Base-by-base conservation (phyloP, 2,113 vertebrate species). In the Bambusicola thoracicus region DNA sequence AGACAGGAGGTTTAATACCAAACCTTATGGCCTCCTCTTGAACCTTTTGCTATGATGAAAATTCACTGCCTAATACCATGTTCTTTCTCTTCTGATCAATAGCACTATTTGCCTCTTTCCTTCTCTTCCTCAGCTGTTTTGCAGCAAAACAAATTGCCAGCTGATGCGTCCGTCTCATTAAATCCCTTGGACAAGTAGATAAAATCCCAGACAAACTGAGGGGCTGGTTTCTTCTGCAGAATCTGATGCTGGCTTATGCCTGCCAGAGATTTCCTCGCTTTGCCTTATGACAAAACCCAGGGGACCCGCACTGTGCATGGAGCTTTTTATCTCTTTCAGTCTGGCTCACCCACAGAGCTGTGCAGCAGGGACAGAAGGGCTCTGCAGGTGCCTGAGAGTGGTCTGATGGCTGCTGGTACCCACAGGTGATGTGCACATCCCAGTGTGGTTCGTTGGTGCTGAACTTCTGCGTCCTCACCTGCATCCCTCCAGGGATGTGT, bases 1-100 rank as follows among this genome's bases (percentile, higher is more conserved):
- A 87, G 81, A 56, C 24, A 3, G n/a, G 41, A 69, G 58, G 32
- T 83, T 90, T 94, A 85, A 80, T 91, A 67, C 63, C 68, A 43
- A 56, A 38, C 65, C 14, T 3, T 65, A 36, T 32, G 65, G 61
- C 72, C 70, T 92, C 76, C 82, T 86, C 76, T n/a, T 25, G 56
- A 95, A 92, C 87, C 89, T 85, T 92, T 80, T 58, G 51, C 76
- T 74, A 2, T 29, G 73, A 90, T 78, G 73, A 90, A 93, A 94
- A 91, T 83, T 90, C 61, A 29, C 68, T 81, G 4, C 63, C 92
- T 76, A 81, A 95, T 90, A 78, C 77, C 3, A 1, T 83, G n/a
- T 21, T 88, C 72, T 69, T 82, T 92, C 67, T 75, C 43, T 89
- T 72, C 40, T 78, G 66, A 81, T 94, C 81, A 87, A 11, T 89